A percentile compares a stretch with the other conserved stretches of the same genome.
phyloP scores from a whole-genome alignment of 2,797 vertebrate genomes.

The Sebastes itinus region DNA sequence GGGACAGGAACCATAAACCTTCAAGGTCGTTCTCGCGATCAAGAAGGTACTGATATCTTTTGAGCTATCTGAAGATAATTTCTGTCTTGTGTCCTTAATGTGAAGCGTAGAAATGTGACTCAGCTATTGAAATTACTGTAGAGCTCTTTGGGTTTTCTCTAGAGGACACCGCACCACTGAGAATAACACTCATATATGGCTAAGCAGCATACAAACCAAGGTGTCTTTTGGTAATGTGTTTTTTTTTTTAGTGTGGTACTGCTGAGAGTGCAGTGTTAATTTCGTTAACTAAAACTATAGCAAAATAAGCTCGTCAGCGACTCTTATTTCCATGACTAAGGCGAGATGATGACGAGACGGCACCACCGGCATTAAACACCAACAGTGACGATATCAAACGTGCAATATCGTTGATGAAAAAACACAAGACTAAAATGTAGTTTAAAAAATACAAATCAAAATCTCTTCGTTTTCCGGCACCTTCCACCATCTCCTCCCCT shows the following conservation, averaged over 20 bases:
- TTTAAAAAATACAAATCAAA: no score
- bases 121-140: rapidly evolving
- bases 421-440: no score
- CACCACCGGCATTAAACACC: no score
- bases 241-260: background rate
- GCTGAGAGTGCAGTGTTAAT: background rate
- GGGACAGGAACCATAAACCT: conserved; percentile 98
- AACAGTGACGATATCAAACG: no score
- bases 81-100: background rate
- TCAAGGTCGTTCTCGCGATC: conserved; percentile 97
- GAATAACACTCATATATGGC: background rate
- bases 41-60: conserved; percentile 86
- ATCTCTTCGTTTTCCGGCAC: no score
- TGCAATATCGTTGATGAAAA: no score
- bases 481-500: no score
- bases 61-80: background rate
- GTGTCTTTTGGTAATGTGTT: background rate
- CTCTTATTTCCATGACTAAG: no score
- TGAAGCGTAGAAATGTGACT: background rate
- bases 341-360: no score
- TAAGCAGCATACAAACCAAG: background rate
- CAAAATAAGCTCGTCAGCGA: no score
- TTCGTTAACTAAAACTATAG: no score
- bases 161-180: background rate
- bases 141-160: background rate